Percentiles rank a stretch among this genome's conserved stretches.
Evolutionary conservation across 2,113 vertebrate genomes (phyloP).

Genomic region (rabbit (Oryctolagus cuniculus)): DNA sequence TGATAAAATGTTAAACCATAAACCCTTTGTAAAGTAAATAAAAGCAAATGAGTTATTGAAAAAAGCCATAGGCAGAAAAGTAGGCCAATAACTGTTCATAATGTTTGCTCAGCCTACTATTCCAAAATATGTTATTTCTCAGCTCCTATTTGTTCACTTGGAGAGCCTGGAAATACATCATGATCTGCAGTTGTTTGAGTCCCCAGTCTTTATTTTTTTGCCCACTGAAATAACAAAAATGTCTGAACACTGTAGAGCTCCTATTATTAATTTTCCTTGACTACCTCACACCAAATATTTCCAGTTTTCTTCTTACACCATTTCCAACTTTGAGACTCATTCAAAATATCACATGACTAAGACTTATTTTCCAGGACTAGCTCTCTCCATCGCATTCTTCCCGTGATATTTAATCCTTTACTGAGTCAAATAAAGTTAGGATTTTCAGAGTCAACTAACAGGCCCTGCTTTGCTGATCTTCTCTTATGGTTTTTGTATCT

Average conservation of each 20-base stretch:
- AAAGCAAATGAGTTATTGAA: slow-evolving; percentile 39
- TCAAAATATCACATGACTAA: slow-evolving; percentile 48
- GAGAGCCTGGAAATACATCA: slow-evolving; percentile 27
- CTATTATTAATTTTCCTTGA: slow-evolving; percentile 61
- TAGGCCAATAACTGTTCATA: slow-evolving; percentile 69
- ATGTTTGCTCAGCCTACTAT: slow-evolving; percentile 42
- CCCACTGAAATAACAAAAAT: slow-evolving; percentile 26
- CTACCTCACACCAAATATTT: slow-evolving; percentile 12
- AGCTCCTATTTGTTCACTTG: slow-evolving; percentile 44
- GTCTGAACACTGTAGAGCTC: slow-evolving; percentile 32
- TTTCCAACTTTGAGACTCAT: slow-evolving; percentile 49
- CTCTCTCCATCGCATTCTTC: slow-evolving; percentile 47
- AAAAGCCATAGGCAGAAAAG: slow-evolving; percentile 55
- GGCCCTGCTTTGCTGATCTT: slow-evolving; percentile 39
- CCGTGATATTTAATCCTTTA: slow-evolving; percentile 55
- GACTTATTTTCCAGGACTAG: slow-evolving; percentile 44
- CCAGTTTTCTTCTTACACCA: slow-evolving; percentile 39
- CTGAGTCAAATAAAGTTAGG: slow-evolving; percentile 65
- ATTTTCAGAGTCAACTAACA: slow-evolving; percentile 63
- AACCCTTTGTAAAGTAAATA: slow-evolving; percentile 28
- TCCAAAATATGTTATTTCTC: slow-evolving; percentile 54
- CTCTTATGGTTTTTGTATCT: slow-evolving; percentile 33
- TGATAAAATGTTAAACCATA: slow-evolving; percentile 47
- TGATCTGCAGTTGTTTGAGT: slow-evolving; percentile 43
- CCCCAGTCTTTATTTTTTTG: neutral